Percentiles rank a stretch among this genome's conserved stretches.
phyloP scores from a whole-genome alignment of 2,113 vertebrate species.

The Aptenodytes patagonicus region DNA sequence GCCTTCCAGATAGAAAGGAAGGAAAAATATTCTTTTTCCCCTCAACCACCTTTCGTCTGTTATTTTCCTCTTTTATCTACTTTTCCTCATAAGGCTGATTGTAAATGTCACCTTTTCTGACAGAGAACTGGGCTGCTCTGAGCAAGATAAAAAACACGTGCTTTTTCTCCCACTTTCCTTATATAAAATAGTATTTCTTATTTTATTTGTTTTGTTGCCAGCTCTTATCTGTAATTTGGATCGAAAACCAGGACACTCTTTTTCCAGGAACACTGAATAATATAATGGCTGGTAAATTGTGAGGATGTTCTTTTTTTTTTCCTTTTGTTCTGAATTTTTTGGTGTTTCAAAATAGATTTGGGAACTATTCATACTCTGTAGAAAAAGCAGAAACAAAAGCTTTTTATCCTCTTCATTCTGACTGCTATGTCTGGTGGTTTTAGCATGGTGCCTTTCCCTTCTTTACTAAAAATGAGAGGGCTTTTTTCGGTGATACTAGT shows the following conservation, averaged over 20 bases:
- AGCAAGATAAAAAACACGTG: not conserved
- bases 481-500: not conserved
- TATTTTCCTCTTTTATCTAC: conserved; percentile 15
- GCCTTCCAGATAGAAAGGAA: not conserved
- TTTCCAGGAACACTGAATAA: not conserved
- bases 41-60: not conserved
- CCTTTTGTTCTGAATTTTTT: not conserved
- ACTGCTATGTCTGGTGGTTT: not conserved
- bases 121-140: not conserved
- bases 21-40: not conserved
- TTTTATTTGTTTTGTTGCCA: not conserved
- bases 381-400: not conserved
- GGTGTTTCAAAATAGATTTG: not conserved
- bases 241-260: not conserved
- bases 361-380: not conserved
- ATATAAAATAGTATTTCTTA: not conserved
- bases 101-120: not conserved
- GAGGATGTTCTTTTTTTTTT: not conserved
- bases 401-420: not conserved
- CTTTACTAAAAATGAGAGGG: not conserved
- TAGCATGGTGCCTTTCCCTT: not conserved
- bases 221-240: conserved; percentile 25
- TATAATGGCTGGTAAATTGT: not conserved
- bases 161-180: not conserved
- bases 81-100: not conserved